Base-by-base conservation (phyloP, 2,797 vertebrate species). In the Poeciliopsis paucimaculata region DNA sequence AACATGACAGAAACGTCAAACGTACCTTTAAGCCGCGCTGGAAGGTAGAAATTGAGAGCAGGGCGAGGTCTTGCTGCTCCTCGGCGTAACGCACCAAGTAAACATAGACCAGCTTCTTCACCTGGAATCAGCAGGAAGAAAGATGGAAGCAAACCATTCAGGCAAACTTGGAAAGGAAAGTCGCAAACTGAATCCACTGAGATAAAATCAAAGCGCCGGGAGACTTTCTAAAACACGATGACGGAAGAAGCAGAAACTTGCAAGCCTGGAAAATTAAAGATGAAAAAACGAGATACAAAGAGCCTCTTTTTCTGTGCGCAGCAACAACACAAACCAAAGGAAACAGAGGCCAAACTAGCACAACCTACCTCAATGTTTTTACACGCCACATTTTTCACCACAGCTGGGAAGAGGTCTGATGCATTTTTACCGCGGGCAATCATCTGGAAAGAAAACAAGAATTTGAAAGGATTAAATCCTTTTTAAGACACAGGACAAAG, bases 31-130 rank as follows among this genome's bases (percentile, higher is more conserved):
- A 91, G 71, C 98, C 98, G 34, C 98, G 93, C 90, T 99, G 98
- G 90, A 99, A 99, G 12, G 98, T 99, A 79, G 98, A 99, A 87
- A 99, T 99, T 81, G 98, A 99, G 60, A 99, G 96, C 76, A 99
- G 90, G 70, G 98, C 98, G 68, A 99, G 92, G 86, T 99, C 98
- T 91, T 99, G 98, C 91, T 99, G 98, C 87, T 99, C 98, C 90
- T 99, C 98, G 0, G 98, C 98, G 0, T 99, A 99, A 45, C 98
- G 97, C 76, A 99, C 98, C 88, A 99, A 91, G 90, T 99, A 99
- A 83, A 99, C 98, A 0, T 99, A 99, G 26, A 99, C 98, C 77
- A 99, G 93, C 91, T 99, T 99, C 95, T 99, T 99, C 83, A 99
- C 98, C 98, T 99, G 90, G 0, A 53, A 47, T 53, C 31, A 77